A percentile compares a stretch with the other conserved stretches of the same genome.
phyloP scores from a whole-genome alignment of 2,888 invertebrate genomes.

The Adelognathus sp. region DNA sequence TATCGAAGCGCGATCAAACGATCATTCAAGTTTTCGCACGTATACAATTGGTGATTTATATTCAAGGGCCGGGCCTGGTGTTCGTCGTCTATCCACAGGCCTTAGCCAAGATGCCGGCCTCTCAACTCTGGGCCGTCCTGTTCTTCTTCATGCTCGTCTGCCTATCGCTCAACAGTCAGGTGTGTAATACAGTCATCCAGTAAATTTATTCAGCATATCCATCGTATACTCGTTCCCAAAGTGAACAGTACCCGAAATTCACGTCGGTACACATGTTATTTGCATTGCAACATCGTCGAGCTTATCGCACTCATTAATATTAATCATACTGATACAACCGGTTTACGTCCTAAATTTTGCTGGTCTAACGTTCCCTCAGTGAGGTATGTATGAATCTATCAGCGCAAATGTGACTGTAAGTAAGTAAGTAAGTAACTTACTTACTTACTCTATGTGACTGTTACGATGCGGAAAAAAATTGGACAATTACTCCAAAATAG shows the following conservation, averaged over 20 bases:
- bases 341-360: not conserved
- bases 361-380: not conserved
- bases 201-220: conserved; percentile 23
- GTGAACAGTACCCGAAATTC: not conserved
- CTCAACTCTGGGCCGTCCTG: conserved; percentile 94
- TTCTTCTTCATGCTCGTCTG: conserved; percentile 96
- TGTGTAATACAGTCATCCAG: conserved; percentile 79
- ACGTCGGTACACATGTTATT: not conserved
- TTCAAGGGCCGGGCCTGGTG: conserved; percentile 91
- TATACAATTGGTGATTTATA: conserved; percentile 36
- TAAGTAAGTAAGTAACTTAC: too few relatives aligned
- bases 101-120: conserved; percentile 95
- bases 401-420: too few relatives aligned
- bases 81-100: conserved; percentile 97
- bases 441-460: too few relatives aligned
- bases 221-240: conserved; percentile 38
- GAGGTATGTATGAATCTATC: conserved; percentile 46
- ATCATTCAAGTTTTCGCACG: not conserved
- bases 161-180: conserved; percentile 93
- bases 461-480: too few relatives aligned
- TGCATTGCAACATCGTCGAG: not conserved
- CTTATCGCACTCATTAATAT: conserved; percentile 20
- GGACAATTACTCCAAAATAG: too few relatives aligned
- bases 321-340: conserved; percentile 32
- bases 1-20: not conserved